Evolutionary conservation across 2,113 vertebrate species (phyloP).

Genomic region (Marmota flaviventris): DNA sequence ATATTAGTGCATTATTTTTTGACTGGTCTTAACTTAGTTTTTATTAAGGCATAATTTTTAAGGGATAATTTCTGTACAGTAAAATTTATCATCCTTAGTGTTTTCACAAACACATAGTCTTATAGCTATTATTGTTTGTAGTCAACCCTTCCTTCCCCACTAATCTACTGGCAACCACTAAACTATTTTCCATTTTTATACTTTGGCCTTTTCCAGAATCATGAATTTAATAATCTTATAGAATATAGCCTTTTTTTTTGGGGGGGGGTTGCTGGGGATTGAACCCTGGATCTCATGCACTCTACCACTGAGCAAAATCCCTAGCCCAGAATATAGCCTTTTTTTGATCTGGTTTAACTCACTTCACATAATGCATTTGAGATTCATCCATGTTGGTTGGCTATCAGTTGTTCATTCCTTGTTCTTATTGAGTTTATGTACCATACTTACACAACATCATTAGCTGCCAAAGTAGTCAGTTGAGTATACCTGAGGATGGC

Average conservation of each 20-base stretch:
- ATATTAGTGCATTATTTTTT: background rate
- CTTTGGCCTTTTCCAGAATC: background rate
- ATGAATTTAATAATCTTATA: background rate
- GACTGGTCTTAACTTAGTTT: constrained; percentile 25
- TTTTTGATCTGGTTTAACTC: background rate
- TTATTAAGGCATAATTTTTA: constrained; percentile 2
- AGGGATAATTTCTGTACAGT: background rate
- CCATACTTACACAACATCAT: background rate
- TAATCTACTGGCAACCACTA: background rate
- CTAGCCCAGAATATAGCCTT: background rate
- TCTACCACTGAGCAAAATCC: no score
- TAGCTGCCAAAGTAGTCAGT: constrained; percentile 8
- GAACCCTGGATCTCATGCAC: no score
- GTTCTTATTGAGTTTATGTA: background rate
- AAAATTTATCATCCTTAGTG: constrained; percentile 3
- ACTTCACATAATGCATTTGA: background rate
- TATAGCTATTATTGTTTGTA: background rate
- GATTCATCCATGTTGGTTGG: background rate
- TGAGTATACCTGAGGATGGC: background rate
- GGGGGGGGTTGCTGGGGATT: background rate
- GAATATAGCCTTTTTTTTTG: background rate
- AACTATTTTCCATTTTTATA: constrained; percentile 25
- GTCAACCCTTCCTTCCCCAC: background rate
- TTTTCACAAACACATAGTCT: background rate
- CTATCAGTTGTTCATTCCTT: background rate